A percentile compares a stretch with the other conserved stretches of the same genome.
phyloP scores from a whole-genome alignment of 1,140 invertebrate genomes.

The Andricus grossulariae region DNA sequence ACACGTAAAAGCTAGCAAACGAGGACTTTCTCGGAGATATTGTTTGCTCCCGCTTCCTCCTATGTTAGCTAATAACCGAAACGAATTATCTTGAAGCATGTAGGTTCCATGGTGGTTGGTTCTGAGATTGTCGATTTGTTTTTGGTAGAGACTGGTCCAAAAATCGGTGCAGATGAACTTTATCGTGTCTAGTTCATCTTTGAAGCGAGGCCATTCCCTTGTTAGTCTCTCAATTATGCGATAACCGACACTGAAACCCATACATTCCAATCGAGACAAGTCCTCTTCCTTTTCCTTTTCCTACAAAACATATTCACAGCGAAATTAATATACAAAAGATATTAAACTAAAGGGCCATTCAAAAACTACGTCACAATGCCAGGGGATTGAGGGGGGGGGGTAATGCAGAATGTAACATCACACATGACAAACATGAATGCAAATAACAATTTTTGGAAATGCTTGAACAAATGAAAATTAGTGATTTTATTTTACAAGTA shows the following conservation, averaged over 20 bases:
- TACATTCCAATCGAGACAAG: constrained; percentile 91
- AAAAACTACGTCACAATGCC: too few species aligned
- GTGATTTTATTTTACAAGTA: too few species aligned
- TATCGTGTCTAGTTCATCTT: constrained; percentile 98
- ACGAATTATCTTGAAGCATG: constrained; percentile 97
- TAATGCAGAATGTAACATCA: too few species aligned
- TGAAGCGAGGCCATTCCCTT: constrained; percentile 93
- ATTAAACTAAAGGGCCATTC: too few species aligned
- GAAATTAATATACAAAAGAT: too few species aligned
- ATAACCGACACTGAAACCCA: constrained; percentile 94
- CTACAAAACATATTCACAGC: constrained; percentile 39
- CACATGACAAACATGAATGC: too few species aligned
- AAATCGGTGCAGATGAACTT: constrained; percentile 99
- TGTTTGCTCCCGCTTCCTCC: constrained; percentile 87
- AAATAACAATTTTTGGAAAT: too few species aligned
- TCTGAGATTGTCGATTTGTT: constrained; percentile 98
- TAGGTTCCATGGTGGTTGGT: constrained; percentile 99
- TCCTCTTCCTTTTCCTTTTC: constrained; percentile 85
- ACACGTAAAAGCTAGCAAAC: constrained; percentile 95
- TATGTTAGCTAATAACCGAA: constrained; percentile 92
- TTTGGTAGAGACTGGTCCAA: constrained; percentile 97
- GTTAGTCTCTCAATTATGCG: constrained; percentile 95
- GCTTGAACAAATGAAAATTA: too few species aligned
- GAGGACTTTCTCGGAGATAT: constrained; percentile 92
- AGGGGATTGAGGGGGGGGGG: too few species aligned